Conservation (phyloP, 1,140 invertebrate genomes). For the Bombus pascuorum region DNA sequence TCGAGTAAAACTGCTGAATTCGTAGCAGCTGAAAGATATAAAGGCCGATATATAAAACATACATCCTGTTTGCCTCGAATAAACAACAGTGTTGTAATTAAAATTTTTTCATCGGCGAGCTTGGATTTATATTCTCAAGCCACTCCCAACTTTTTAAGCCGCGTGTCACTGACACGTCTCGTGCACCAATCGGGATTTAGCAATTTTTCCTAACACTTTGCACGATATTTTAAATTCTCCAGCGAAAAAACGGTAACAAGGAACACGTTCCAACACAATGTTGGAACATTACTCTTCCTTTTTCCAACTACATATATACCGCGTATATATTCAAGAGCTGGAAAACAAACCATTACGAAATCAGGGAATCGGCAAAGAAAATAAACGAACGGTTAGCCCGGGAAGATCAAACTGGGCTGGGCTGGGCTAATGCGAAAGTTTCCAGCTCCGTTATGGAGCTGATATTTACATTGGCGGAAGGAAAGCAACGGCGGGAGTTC, state of each 20-base stretch:
- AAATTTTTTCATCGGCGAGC: neutral
- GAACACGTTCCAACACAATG: neutral
- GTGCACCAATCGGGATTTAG: neutral
- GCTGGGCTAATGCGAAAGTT: constrained; percentile 40
- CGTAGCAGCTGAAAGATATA: too few species aligned
- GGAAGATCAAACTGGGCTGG: neutral
- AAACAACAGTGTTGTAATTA: neutral
- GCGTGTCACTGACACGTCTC: neutral
- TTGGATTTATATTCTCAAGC: neutral
- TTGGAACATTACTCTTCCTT: neutral
- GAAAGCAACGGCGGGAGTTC: constrained; percentile 25
- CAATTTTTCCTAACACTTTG: neutral
- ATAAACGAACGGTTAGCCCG: constrained; percentile 6
- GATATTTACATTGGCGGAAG: constrained; percentile 46
- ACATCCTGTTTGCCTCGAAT: neutral
- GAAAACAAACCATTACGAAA: neutral
- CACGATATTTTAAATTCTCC: neutral
- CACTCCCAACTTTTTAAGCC: neutral
- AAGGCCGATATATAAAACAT: neutral
- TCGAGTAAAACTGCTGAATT: neutral
- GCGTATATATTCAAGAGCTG: neutral
- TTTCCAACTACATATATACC: neutral
- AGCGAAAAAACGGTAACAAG: neutral
- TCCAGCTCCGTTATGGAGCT: constrained; percentile 21
- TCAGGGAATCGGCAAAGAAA: constrained; percentile 11